Evolutionary conservation across 1,140 invertebrate genomes (phyloP).

Genomic region (Rhynchophorus ferrugineus): DNA sequence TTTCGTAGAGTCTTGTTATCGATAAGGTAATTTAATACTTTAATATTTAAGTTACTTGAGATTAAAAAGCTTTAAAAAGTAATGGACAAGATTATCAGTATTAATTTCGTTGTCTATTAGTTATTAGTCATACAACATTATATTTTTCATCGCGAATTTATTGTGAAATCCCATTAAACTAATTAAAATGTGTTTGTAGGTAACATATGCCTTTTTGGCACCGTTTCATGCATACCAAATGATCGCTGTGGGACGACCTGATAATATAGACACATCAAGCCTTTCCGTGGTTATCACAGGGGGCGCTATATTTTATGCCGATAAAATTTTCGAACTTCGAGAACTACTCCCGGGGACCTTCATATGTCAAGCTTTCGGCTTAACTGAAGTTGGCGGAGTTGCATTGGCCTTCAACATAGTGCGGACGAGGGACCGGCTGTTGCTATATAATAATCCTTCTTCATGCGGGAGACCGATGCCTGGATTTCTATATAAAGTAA

Average conservation of each 20-base stretch:
- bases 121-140: too few species aligned
- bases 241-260: conserved; percentile 35
- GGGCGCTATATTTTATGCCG: conserved; percentile 25
- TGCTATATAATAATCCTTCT: conserved; percentile 26
- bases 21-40: too few species aligned
- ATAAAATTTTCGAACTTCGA: conserved; percentile 23
- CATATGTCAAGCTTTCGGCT: conserved; percentile 29
- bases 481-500: conserved; percentile 32
- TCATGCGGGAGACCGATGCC: conserved; percentile 28
- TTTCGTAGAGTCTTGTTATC: too few species aligned
- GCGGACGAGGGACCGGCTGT: conserved; percentile 23
- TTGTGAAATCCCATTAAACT: neutral
- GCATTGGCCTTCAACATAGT: conserved; percentile 25
- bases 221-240: conserved; percentile 38
- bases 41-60: too few species aligned
- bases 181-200: conserved; percentile 30
- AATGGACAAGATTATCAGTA: too few species aligned
- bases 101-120: too few species aligned
- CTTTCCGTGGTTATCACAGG: conserved; percentile 24
- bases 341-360: conserved; percentile 35
- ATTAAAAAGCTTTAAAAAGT: too few species aligned
- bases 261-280: conserved; percentile 29
- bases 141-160: too few species aligned
- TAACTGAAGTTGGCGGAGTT: conserved; percentile 31
- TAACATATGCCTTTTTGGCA: conserved; percentile 32